Percentiles rank a stretch among this genome's conserved stretches.
Evolutionary conservation across 1,140 invertebrate species (phyloP).

Genomic region (Helicoverpa zea): DNA sequence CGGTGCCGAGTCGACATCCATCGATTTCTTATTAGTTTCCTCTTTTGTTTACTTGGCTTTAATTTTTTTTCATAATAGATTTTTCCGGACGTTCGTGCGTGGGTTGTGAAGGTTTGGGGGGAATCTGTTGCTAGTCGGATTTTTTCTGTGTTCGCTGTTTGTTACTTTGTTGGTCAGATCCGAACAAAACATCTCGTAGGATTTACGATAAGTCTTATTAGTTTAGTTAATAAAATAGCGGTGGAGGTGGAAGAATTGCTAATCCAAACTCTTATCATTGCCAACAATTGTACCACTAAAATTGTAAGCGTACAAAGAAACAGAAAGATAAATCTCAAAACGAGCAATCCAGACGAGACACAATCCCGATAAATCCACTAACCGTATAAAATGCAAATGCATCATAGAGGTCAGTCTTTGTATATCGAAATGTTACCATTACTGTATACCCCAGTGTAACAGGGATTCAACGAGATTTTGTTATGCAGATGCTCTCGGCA

Average conservation of each 20-base stretch:
- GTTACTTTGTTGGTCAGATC: not conserved
- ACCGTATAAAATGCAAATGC: slow-evolving; percentile 47
- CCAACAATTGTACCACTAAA: too few species aligned
- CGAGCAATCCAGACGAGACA: not conserved
- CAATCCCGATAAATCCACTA: slow-evolving; percentile 26
- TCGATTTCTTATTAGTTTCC: slow-evolving; percentile 68
- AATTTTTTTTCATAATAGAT: slow-evolving; percentile 24
- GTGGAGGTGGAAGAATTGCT: too few species aligned
- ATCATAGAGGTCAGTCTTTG: slow-evolving; percentile 34
- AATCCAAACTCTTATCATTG: not conserved
- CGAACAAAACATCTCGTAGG: not conserved
- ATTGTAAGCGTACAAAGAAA: too few species aligned
- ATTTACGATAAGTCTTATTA: not conserved
- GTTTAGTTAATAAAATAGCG: too few species aligned
- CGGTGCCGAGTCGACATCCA: slow-evolving; percentile 53
- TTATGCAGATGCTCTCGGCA: slow-evolving; percentile 62
- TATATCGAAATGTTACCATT: slow-evolving; percentile 36
- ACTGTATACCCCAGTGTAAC: slow-evolving; percentile 28
- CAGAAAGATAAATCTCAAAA: not conserved
- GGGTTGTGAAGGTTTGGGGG: slow-evolving; percentile 1
- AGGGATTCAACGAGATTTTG: slow-evolving; percentile 49
- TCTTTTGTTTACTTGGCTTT: slow-evolving; percentile 60
- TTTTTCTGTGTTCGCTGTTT: not conserved
- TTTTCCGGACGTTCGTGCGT: slow-evolving; percentile 9
- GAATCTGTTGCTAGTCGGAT: not conserved